Percentiles rank a stretch among this genome's conserved stretches.
These are phyloP conservation scores for Paradoxurus hermaphroditus DNA, from an alignment of 2,113 vertebrate genomes.

Conservation along the genomic window DNA sequence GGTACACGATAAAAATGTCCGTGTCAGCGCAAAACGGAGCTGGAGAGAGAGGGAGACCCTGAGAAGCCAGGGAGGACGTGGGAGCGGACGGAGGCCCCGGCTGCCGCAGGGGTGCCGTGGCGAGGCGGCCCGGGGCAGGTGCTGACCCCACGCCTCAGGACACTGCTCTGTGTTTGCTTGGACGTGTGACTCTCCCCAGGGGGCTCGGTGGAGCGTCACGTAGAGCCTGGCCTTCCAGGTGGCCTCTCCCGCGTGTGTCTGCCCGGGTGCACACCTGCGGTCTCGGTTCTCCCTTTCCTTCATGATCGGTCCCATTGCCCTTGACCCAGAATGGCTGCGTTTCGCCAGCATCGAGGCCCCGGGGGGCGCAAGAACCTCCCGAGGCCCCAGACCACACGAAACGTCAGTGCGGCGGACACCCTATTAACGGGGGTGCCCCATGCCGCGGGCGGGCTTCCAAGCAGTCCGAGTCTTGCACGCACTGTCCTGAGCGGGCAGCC, in stretches of 20 bases:
- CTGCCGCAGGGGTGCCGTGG: not conserved
- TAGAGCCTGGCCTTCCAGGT: not conserved
- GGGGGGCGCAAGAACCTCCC: not conserved
- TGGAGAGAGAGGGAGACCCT: not conserved
- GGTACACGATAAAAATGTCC: not conserved
- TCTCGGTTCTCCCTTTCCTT: not conserved
- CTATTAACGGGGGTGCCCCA: not conserved
- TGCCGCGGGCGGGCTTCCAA: fast-evolving
- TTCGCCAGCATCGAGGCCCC: not conserved
- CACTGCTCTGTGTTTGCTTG: fast-evolving
- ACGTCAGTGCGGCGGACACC: not conserved
- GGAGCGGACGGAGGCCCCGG: fast-evolving
- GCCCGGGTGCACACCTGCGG: not conserved
- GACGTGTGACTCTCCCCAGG: not conserved
- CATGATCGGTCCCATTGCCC: not conserved
- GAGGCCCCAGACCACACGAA: not conserved
- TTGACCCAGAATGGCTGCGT: not conserved
- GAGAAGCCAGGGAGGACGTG: not conserved
- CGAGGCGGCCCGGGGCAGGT: not conserved
- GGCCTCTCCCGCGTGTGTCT: fast-evolving
- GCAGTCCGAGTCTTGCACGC: not conserved
- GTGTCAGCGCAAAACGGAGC: fast-evolving
- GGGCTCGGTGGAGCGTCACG: fast-evolving
- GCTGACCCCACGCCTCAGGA: fast-evolving
- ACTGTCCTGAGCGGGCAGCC: fast-evolving